Base-by-base conservation (phyloP, 2,113 vertebrate genomes). In the Leucosticte australis region DNA sequence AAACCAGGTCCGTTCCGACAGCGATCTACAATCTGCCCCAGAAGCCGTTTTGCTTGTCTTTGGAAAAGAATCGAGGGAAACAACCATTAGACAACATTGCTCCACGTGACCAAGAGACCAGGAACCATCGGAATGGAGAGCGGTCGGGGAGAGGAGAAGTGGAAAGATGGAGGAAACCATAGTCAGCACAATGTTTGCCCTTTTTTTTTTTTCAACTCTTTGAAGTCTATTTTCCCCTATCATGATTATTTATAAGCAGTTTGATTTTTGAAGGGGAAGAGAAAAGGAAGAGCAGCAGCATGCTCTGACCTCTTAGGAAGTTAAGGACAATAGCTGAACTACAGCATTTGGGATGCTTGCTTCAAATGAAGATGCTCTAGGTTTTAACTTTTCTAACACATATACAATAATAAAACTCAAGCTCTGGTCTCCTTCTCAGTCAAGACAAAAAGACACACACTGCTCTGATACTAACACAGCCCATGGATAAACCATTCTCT, bases 11-110 rank as follows among this genome's bases (percentile, higher is more conserved):
- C 99, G 8, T 99, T 99, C 92, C 99, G 98, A 98, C 99, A 99
- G 96, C 99, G 99, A 95, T 99, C 99, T 97, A 99, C 99, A 31
- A 99, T 99, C 98, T 99, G 99, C 44, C 98, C 98, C 97, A 99
- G 94, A 88, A 99, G 98, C 78, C 99, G 98, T 91, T 99, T 99
- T 83, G 99, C 99, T 98, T 99, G 99, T 94, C 99, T 99, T 96
- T 97, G 65, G 95, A 94, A 96, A 90, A 97, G 94, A 97, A 96
- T 88, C 92, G 96, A 94, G 96, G 94, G 94, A 96, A 94, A 96
- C 46, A 82, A 79, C 87, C 91, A 82, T 96, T 96, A 96, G 95
- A 95, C 16, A 77, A 97, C 68, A 74, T 39, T 13, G 50, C 53
- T 74, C 87, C 28, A 37, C 1, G 60, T 11, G 35, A 47, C 33